Evolutionary conservation across 2,113 vertebrate species (phyloP), one percentile per base, ranked within the genome.

Genomic region (Maccullochella peelii): DNA sequence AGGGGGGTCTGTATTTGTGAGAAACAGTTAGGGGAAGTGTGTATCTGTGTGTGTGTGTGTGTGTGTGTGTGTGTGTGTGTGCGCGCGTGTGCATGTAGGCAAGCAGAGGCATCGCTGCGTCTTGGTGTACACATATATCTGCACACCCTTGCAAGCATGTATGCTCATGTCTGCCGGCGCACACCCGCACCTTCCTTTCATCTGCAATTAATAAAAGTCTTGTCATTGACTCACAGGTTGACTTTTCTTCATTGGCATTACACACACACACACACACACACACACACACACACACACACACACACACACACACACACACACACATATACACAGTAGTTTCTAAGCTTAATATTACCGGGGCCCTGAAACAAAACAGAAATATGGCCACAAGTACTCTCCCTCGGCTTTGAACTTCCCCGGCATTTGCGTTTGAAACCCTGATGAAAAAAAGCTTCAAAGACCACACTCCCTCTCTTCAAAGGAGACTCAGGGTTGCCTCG

Each of bases 381-480:
- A 90, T 92, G 90, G 87, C 90, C 89, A 89, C 79, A 40, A 92
- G 91, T 93, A 76, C 84, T 93, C 91, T 91, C 84, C 86, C 85
- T 82, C 73, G 38, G 91, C 95, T 96, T 95, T 96, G 94, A 95
- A 95, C 94, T 93, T 90, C 82, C 59, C 59, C 81, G 25, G 92
- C 92, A 88, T 93, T 94, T 93, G 90, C 74, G 76, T 95, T 94
- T 93, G 92, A 94, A 94, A 94, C 87, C 70, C 83, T 90, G 91
- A 90, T 84, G 89, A 92, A 95, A 93, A 93, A 92, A 95, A 92
- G 89, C 94, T 95, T 95, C 94, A 95, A 95, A 95, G 94, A 91
- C 83, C 89, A 75, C 82, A 73, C 89, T 89, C 86, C 25, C 83
- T 70, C 68, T 89, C 94, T 95, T 96, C 95, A 95, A 95, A 95